Conservation (phyloP, 1,140 invertebrate species). For the Aphaenogaster rudis region DNA sequence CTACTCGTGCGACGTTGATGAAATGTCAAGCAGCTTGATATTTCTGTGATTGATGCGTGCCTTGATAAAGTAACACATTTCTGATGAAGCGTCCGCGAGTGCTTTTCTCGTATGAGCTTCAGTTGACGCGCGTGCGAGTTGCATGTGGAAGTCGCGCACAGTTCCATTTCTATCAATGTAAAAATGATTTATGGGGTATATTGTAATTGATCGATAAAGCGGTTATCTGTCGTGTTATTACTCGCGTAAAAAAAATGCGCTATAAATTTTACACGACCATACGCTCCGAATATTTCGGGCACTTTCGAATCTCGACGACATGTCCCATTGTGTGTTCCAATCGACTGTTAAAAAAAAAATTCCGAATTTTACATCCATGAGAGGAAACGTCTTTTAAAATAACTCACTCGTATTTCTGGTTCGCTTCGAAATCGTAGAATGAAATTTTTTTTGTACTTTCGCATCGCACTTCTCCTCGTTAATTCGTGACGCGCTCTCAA, state of each 20-base stretch:
- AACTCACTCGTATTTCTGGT: conserved; percentile 22
- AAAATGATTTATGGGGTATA: conserved; percentile 8
- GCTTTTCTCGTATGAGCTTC: conserved; percentile 7
- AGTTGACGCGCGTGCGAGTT: neutral
- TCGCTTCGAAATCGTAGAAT: conserved; percentile 22
- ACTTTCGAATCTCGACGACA: conserved; percentile 4
- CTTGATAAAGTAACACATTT: conserved; percentile 56
- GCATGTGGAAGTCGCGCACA: neutral
- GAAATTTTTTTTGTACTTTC: neutral
- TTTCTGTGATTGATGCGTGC: conserved; percentile 44
- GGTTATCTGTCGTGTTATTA: conserved; percentile 6
- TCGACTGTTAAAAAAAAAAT: conserved; percentile 30
- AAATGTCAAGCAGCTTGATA: conserved; percentile 56
- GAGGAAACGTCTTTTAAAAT: conserved; percentile 33
- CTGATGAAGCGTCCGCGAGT: conserved; percentile 28
- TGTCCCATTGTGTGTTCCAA: neutral
- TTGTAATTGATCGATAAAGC: conserved; percentile 42
- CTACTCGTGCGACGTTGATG: conserved; percentile 42
- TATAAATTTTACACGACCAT: conserved; percentile 35
- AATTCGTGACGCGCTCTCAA: conserved; percentile 54
- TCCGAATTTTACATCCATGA: conserved; percentile 13
- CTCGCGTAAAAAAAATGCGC: neutral
- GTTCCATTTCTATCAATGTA: neutral
- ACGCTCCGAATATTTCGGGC: conserved; percentile 2
- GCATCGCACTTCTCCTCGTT: conserved; percentile 18